Percentiles rank a stretch among this genome's conserved stretches.
Conservation (phyloP, 2,113 vertebrate genomes). For the Lepus americanus region DNA sequence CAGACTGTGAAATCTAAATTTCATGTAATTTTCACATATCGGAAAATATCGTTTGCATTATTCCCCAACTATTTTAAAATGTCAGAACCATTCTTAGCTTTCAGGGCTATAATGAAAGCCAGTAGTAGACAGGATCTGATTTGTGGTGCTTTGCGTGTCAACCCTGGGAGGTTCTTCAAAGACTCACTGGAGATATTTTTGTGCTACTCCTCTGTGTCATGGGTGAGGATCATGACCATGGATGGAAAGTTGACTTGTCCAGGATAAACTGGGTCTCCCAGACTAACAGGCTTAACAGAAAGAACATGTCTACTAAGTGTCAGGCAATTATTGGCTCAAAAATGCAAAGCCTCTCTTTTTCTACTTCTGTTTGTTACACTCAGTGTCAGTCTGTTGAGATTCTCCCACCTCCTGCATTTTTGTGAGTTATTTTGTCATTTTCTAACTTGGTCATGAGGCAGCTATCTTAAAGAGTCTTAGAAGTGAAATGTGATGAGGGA, state of each 20-base stretch:
- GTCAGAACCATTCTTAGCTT: background rate
- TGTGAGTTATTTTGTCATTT: conserved; percentile 19
- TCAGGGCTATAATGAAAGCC: background rate
- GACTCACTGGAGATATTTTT: background rate
- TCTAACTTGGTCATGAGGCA: background rate
- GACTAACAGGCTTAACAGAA: background rate
- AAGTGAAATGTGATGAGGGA: conserved; percentile 12
- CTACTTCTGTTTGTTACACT: background rate
- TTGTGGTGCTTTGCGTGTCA: background rate
- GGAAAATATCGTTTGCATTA: background rate
- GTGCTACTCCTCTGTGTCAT: background rate
- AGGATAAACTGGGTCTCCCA: background rate
- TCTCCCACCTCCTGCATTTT: background rate
- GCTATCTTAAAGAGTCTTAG: background rate
- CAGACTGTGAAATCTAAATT: background rate
- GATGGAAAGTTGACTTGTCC: background rate
- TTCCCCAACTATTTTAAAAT: background rate
- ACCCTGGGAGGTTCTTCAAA: background rate
- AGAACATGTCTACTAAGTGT: background rate
- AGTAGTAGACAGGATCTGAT: background rate
- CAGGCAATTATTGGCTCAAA: background rate
- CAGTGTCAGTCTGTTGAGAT: background rate
- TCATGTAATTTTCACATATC: background rate
- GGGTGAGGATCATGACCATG: background rate
- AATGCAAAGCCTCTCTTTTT: background rate